Evolutionary conservation across 2,888 invertebrate species (phyloP).

Genomic region (Micropterix aruncella): DNA sequence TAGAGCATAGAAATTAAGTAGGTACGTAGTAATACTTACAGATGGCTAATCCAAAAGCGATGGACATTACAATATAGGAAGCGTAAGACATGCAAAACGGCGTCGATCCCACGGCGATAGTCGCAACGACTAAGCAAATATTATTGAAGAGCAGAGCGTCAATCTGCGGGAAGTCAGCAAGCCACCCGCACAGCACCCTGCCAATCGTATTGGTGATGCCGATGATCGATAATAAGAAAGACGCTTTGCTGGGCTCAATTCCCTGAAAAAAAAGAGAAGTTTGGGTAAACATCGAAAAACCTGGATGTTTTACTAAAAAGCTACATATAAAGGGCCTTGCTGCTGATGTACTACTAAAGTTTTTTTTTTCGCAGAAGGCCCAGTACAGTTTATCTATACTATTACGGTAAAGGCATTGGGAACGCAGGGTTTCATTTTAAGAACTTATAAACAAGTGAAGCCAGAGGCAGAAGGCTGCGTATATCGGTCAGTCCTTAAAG

Average conservation of each 20-base stretch:
- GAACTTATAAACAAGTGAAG: too few species aligned
- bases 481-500: too few species aligned
- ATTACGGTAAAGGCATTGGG: too few species aligned
- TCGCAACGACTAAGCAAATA: constrained; percentile 79
- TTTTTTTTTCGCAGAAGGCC: too few species aligned
- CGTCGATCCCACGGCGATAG: constrained; percentile 67
- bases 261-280: constrained; percentile 35
- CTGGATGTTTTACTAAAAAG: too few species aligned
- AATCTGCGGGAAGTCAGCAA: constrained; percentile 85
- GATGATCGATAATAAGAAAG: constrained; percentile 66
- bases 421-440: too few species aligned
- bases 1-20: background rate
- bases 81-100: constrained; percentile 72
- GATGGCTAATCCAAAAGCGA: constrained; percentile 85
- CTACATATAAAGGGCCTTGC: too few species aligned
- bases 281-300: background rate
- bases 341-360: too few species aligned
- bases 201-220: constrained; percentile 93
- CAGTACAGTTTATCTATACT: too few species aligned
- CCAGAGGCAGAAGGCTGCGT: too few species aligned
- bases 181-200: constrained; percentile 76
- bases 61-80: constrained; percentile 64
- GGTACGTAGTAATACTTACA: constrained; percentile 42
- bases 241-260: constrained; percentile 55
- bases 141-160: constrained; percentile 90